Percentiles rank a stretch among this genome's conserved stretches.
Evolutionary conservation across 2,113 vertebrate genomes (phyloP).

Genomic region (Carassius carassius): DNA sequence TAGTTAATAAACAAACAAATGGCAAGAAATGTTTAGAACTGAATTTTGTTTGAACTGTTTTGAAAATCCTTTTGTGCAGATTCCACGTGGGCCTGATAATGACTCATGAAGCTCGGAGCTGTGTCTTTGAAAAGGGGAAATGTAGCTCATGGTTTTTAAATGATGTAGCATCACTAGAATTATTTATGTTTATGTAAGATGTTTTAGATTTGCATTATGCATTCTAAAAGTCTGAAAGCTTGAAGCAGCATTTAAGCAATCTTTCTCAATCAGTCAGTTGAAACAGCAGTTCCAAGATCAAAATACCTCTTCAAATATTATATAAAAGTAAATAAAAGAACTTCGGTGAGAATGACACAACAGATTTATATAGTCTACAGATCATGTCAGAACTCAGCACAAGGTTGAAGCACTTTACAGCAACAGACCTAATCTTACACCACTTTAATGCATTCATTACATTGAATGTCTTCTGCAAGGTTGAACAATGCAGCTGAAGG

Average conservation of each 20-base stretch:
- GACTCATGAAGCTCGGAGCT: constrained; percentile 9
- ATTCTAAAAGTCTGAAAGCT: not conserved
- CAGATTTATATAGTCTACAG: not conserved
- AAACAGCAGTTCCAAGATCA: not conserved
- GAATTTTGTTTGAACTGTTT: not conserved
- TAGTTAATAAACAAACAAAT: not conserved
- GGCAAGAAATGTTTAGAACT: not conserved
- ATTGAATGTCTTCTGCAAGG: not conserved
- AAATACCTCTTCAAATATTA: not conserved
- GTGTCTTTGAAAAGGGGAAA: not conserved
- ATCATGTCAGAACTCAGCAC: not conserved
- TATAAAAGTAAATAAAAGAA: not conserved
- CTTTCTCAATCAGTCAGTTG: not conserved
- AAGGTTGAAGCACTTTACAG: not conserved
- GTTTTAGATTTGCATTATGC: not conserved
- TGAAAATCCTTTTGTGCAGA: not conserved
- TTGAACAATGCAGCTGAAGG: not conserved
- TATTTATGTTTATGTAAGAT: constrained; percentile 4
- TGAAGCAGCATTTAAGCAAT: not conserved
- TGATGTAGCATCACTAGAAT: not conserved
- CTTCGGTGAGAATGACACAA: not conserved
- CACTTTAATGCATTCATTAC: not conserved
- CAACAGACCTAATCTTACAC: not conserved
- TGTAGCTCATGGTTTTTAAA: not conserved
- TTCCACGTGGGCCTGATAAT: constrained; percentile 12